phyloP scores from a whole-genome alignment of 2,888 invertebrate species.

The Cataglyphis albicans region DNA sequence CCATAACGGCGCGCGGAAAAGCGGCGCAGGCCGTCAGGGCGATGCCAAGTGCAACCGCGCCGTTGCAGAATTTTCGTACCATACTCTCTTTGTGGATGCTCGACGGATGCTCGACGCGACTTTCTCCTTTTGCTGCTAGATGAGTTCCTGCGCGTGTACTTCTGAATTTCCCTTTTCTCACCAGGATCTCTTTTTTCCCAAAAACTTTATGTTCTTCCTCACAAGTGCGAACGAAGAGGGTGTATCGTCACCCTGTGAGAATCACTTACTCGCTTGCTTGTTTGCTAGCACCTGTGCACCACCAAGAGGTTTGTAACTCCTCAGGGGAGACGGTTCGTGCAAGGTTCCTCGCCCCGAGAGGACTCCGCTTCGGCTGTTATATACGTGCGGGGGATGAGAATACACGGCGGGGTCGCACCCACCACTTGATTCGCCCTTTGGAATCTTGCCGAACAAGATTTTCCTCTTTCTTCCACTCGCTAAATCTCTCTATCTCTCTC shows the following conservation, averaged over 20 bases:
- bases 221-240: conserved; percentile 8
- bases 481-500: not conserved
- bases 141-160: not conserved
- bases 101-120: not conserved
- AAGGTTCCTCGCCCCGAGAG: conserved; percentile 56
- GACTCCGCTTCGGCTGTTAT: conserved; percentile 35
- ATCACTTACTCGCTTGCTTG: conserved; percentile 33
- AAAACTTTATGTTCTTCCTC: not conserved
- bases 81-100: conserved; percentile 62
- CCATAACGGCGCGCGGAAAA: conserved; percentile 89
- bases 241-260: conserved; percentile 20
- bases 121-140: not conserved
- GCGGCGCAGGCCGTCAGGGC: conserved; percentile 87
- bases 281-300: conserved; percentile 24
- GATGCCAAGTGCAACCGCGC: conserved; percentile 83
- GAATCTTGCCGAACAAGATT: conserved; percentile 5
- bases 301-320: conserved; percentile 27
- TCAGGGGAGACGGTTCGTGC: conserved; percentile 41
- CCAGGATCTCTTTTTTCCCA: not conserved
- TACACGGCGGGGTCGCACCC: conserved; percentile 28
- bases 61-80: conserved; percentile 77
- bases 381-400: conserved; percentile 14
- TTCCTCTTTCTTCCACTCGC: not conserved
- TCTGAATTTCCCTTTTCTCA: not conserved
- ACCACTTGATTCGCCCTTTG: conserved; percentile 10